Conservation (phyloP, 1,140 invertebrate genomes). For the Dreissena polymorpha region DNA sequence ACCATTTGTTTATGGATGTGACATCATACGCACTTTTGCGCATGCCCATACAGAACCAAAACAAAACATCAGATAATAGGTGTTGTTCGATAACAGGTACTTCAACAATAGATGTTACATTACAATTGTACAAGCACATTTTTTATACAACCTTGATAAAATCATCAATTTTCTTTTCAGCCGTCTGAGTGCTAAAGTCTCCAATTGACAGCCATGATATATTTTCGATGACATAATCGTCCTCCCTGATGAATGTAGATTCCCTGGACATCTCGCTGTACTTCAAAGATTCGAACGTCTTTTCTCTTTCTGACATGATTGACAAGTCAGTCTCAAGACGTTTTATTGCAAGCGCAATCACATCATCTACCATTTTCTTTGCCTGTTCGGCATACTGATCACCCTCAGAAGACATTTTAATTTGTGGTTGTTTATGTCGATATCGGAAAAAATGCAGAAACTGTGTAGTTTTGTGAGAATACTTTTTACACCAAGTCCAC, state of each 20-base stretch:
- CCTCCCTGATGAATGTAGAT: slow-evolving; percentile 66
- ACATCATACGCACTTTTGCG: too few species aligned
- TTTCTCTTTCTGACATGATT: slow-evolving; percentile 69
- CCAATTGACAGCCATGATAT: slow-evolving; percentile 77
- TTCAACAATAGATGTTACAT: too few species aligned
- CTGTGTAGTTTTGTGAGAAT: too few species aligned
- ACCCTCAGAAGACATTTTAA: slow-evolving; percentile 39
- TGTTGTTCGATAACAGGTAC: too few species aligned
- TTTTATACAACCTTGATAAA: slow-evolving; percentile 78
- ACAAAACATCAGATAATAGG: too few species aligned
- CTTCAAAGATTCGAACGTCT: slow-evolving; percentile 69
- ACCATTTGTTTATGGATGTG: too few species aligned
- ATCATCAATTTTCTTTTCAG: slow-evolving; percentile 76
- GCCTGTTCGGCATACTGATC: slow-evolving; percentile 68
- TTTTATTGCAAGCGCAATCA: slow-evolving; percentile 72
- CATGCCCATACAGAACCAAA: too few species aligned
- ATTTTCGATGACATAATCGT: slow-evolving; percentile 74
- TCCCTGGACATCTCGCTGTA: slow-evolving; percentile 64
- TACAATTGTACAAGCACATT: too few species aligned
- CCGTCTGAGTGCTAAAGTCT: slow-evolving; percentile 73
- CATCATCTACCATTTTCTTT: slow-evolving; percentile 65
- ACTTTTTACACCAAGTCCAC: background rate
- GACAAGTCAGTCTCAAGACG: slow-evolving; percentile 69
- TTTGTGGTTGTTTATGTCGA: too few species aligned
- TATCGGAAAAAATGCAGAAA: too few species aligned